Base-by-base conservation (phyloP, 1,140 invertebrate genomes). In the Zeugodacus cucurbitae region DNA sequence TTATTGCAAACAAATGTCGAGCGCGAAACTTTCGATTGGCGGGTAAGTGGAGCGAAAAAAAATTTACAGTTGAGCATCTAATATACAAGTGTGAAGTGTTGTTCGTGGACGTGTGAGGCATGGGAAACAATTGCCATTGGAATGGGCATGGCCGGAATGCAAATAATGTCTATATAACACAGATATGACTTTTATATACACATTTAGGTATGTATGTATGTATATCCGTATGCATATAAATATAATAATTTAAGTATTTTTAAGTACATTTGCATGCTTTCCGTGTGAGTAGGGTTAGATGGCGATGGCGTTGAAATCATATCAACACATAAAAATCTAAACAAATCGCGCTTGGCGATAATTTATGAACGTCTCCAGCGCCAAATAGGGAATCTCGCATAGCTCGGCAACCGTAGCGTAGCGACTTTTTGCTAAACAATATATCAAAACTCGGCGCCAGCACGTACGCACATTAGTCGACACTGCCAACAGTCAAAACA, bases 391-490 rank as follows among this genome's bases (percentile, higher is more conserved):
- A 48, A 82, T 48, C 74, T 54, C 41, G 11, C 37, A 54, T 22
- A 82, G 41, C 37, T 5, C 6, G 29, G 26, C 34, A 74, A 32
- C 67, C 4, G 32, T 74, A 41, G 67, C 67, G 67, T 41, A 34
- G 67, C 67, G n/a, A 32, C 17, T 62, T 74, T n/a, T 34, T 37
- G n/a, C 44, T 54, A 54, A 82, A 82, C 41, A 26, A 62, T 62
- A 62, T 62, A 62, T 82, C 74, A 82, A 82, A 82, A 82, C 22
- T 48, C 41, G 41, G 74, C 74, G 74, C 74, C 74, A 82, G 41
- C 74, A 82, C 74, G 74, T 82, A 82, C 74, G 74, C 74, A 82
- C 41, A 82, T 82, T 82, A 82, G 74, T 82, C 74, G 74, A 82
- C 41, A 14, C 22, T 82, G 74, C 74, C 74, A 82, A 48, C 44